A percentile compares a stretch with the other conserved stretches of the same genome.
Evolutionary conservation across 2,797 vertebrate species (phyloP).

Genomic region (Selene dorsalis): DNA sequence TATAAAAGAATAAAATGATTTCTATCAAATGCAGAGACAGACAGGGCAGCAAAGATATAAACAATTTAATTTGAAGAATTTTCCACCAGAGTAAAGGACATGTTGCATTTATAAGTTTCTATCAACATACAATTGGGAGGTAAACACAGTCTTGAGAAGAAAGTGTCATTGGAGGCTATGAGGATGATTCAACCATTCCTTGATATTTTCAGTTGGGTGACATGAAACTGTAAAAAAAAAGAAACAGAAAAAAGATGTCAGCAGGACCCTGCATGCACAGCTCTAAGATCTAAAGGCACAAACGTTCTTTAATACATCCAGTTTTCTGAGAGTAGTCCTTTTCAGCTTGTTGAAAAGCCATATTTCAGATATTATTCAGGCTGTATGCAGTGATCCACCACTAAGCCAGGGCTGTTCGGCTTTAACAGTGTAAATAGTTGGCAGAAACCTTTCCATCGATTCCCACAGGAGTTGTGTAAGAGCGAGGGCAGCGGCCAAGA

Average conservation of each 20-base stretch:
- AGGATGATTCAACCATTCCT: not conserved
- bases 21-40: not conserved
- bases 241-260: too few relatives aligned
- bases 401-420: too few relatives aligned
- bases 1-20: not conserved
- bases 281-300: too few relatives aligned
- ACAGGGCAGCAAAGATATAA: not conserved
- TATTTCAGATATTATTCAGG: not conserved
- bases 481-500: not conserved
- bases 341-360: not conserved
- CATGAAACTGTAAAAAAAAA: not conserved
- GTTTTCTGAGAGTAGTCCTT: too few relatives aligned
- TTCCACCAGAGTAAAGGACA: not conserved
- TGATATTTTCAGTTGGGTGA: too few relatives aligned
- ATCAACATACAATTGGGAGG: too few relatives aligned
- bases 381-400: not conserved
- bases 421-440: not conserved
- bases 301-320: not conserved
- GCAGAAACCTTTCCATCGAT: not conserved
- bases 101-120: too few relatives aligned
- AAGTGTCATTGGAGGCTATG: not conserved
- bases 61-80: not conserved
- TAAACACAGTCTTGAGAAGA: too few relatives aligned
- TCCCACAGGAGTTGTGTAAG: not conserved
- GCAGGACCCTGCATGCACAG: not conserved